Percentiles rank a stretch among this genome's conserved stretches.
These are phyloP conservation scores for Dryadula phaetusa DNA, from an alignment of 2,888 invertebrate species.

Conservation along the genomic window DNA sequence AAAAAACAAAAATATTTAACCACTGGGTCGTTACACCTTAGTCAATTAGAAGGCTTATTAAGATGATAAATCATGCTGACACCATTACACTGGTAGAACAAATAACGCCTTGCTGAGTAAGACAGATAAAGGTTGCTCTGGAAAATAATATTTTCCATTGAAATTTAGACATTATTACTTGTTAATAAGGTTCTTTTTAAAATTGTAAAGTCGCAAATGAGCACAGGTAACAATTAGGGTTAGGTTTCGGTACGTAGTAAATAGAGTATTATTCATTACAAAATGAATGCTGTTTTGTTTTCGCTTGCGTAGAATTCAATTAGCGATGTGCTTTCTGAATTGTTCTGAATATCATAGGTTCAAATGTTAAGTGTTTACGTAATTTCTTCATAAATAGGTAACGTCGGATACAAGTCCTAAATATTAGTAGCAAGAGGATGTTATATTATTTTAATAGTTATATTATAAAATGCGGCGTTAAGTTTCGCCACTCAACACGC, in stretches of 20 bases:
- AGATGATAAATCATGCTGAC: constrained; percentile 32
- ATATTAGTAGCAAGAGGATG: too few relatives aligned
- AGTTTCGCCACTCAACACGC: too few relatives aligned
- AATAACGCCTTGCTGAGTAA: constrained; percentile 30
- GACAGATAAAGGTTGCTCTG: constrained; percentile 28
- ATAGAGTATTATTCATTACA: constrained; percentile 26
- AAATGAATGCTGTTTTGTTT: constrained; percentile 19
- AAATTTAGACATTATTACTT: constrained; percentile 10
- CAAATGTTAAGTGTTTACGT: too few relatives aligned
- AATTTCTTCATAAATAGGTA: too few relatives aligned
- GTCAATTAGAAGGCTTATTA: constrained; percentile 23
- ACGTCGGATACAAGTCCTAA: too few relatives aligned
- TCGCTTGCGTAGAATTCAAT: constrained; percentile 22
- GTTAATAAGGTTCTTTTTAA: constrained; percentile 11
- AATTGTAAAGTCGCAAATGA: constrained; percentile 26
- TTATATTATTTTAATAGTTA: too few relatives aligned
- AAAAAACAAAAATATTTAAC: not conserved
- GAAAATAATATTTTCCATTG: not conserved
- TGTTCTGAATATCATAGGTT: not conserved
- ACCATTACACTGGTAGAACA: constrained; percentile 31
- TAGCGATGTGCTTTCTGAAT: constrained; percentile 5
- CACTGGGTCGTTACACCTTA: constrained; percentile 8
- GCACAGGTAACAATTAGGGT: constrained; percentile 40
- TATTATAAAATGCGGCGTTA: too few relatives aligned
- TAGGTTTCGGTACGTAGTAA: constrained; percentile 32